Conservation (phyloP, 2,888 invertebrate species). For the Tribolium freemani region DNA sequence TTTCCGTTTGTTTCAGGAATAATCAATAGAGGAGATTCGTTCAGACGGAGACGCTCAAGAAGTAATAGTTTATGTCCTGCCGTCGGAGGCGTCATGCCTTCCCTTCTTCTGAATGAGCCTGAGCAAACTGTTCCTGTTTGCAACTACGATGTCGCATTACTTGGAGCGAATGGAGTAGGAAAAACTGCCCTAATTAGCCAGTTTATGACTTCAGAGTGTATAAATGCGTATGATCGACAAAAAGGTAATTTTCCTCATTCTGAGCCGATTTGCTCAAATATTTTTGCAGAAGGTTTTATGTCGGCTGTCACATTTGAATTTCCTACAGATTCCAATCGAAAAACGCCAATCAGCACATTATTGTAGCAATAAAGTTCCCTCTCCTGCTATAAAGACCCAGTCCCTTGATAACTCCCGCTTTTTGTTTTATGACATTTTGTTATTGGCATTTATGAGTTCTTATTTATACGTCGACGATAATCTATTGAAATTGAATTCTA, state of each 20-base stretch:
- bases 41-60: constrained; percentile 86
- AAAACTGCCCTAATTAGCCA: constrained; percentile 89
- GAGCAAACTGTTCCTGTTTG: constrained; percentile 66
- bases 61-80: constrained; percentile 84
- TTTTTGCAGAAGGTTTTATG: not conserved
- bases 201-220: constrained; percentile 94
- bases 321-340: not conserved
- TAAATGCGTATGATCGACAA: constrained; percentile 92
- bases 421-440: not conserved
- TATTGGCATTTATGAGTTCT: not conserved
- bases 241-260: constrained; percentile 72
- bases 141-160: constrained; percentile 79
- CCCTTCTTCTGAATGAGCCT: constrained; percentile 70
- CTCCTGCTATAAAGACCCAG: not conserved
- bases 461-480: not conserved
- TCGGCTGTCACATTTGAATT: not conserved
- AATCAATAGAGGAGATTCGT: constrained; percentile 94
- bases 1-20: constrained; percentile 75
- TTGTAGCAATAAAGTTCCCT: not conserved
- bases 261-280: not conserved
- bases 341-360: not conserved
- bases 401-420: not conserved
- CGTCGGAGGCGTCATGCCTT: constrained; percentile 57
- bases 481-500: not conserved
- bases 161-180: constrained; percentile 86